Base-by-base conservation (phyloP, 2,797 vertebrate species). In the Avahi laniger region DNA sequence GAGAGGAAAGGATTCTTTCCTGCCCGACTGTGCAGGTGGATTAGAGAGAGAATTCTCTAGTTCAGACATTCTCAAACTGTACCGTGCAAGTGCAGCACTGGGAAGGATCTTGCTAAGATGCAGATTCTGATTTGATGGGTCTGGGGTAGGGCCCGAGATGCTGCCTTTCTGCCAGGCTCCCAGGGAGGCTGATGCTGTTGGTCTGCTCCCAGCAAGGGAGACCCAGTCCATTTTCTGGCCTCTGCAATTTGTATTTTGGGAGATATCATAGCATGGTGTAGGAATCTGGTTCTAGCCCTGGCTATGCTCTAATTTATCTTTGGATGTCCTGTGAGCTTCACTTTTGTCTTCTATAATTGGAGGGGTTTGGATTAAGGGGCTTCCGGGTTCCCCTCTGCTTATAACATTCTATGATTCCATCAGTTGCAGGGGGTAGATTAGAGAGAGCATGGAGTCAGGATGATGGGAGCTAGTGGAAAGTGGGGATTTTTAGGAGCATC, bases 1-100 rank as follows among this genome's bases (percentile, higher is more conserved):
- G 15, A 33, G 35, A 41, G 17, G 22, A 28, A 48, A 52, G 61
- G 41, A 17, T 28, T 43, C 17, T 13, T 84, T 35, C 63, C 70
- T 89, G 43, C 43, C 63, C 38, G 50, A 41, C 69, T 65, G 48
- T 43, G 20, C 35, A 3, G 59, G 41, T 24, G 26, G 67, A 24
- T 78, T 41, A 46, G 46, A 65, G 1, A 7, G 38, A 38, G 20
- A 22, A 5, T 26, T 65, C 57, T 70, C 7, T 14, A 1, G 2
- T 59, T 48, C 28, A 48, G 41, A 73, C 70, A 35, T 50, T 63
- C 70, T 69, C 2, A 11, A 20, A 17, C 48, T 67, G 87, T 10
- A 14, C 41, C 13, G 24, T 13, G 54, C 13, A 0, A 0, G 7
- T 20, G 5, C 22, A 57, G 13, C 22, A 1, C 1, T 12, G 41